Base-by-base conservation (phyloP, 2,888 invertebrate genomes). In the Boloria euphrosyne region DNA sequence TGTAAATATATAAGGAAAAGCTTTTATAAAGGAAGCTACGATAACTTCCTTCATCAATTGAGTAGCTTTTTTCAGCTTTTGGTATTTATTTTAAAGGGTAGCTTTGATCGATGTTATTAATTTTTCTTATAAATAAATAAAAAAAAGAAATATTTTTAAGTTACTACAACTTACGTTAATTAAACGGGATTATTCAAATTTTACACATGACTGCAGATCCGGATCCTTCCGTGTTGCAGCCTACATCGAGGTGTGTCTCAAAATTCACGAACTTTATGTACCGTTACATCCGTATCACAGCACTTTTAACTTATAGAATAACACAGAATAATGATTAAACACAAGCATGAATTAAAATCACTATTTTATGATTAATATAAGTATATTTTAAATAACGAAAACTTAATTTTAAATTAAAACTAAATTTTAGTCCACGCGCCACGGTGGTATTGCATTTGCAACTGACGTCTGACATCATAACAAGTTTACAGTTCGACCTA, bases 251-350 rank as follows among this genome's bases (percentile, higher is more conserved):
- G 86, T 82, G 83, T 84, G 85, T 81, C 82, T 82, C 82, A 79
- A 80, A 85, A 85, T 82, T 85, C 79, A 84, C 75, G 75, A 85
- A 83, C 85, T 86, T 85, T 85, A 78, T 76, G 81, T 88, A 85
- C 89, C 89, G 89, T 89, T 89, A 89, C 74, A 76, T 79, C 71
- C 68, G 72, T 74, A 80, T 78, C 71, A 70, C 54, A 62, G 46
- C 31, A 59, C 74, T 73, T 73, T 58, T 38, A 57, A 47, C 63
- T 46, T 64, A 50, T 54, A 53, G 64, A 70, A 65, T 60, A 66
- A 73, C 74, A 72, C 65, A 71, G 38, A 63, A 46, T 22, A 57
- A 67, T 54, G n/a, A 54, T 44, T 16, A 52, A 57, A 52, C 14
- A 49, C 31, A 60, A 55, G 31, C 54, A 46, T 17, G 5, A 46